Evolutionary conservation across 2,113 vertebrate genomes (phyloP), one percentile per base, ranked within the genome.

Genomic region (Clupea harengus): DNA sequence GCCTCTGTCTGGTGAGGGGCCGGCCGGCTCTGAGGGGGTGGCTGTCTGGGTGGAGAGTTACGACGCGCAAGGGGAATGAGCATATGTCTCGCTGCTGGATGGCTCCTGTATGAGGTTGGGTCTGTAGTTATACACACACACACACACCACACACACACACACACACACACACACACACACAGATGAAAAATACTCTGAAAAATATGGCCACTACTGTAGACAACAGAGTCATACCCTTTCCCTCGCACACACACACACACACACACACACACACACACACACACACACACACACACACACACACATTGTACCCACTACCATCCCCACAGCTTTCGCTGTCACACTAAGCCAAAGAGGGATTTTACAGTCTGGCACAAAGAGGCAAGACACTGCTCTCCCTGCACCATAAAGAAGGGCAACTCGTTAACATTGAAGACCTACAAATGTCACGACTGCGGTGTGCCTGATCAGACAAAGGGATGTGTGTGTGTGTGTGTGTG

Each of bases 401-500:
- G 50, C 15, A 52, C 50, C 50, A 52, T 52, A 17, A 18, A 18
- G 39, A 81, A 81, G 9, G 13, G 18, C 80, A 81, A 45, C 28
- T 10, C 46, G 7, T 9, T 4, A 47, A 47, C 46, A 47, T 47
- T 10, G 7, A 6, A 47, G 46, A 47, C 46, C 11, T 47, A 47
- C 2, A 47, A 47, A 47, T 47, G 46, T 47, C n/a, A n/a, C 6
- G 7, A 47, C 7, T 47, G 7, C 50, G 17, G 9, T 13, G 50
- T 2, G 50, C 11, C 15, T 15, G 50, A 52, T 10, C 11, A 52
- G 50, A 52, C 50, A 13, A 15, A 1, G 13, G n/a, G 6, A n/a
- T 75, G 67, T 75, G 67, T 75, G 67, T 75, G 67, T 75, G 67
- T 75, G 67, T 39, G 67, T 39, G 67, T 75, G 67, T 32, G 67